phyloP scores from a whole-genome alignment of 2,888 invertebrate species.

The Melanostoma mellinum region DNA sequence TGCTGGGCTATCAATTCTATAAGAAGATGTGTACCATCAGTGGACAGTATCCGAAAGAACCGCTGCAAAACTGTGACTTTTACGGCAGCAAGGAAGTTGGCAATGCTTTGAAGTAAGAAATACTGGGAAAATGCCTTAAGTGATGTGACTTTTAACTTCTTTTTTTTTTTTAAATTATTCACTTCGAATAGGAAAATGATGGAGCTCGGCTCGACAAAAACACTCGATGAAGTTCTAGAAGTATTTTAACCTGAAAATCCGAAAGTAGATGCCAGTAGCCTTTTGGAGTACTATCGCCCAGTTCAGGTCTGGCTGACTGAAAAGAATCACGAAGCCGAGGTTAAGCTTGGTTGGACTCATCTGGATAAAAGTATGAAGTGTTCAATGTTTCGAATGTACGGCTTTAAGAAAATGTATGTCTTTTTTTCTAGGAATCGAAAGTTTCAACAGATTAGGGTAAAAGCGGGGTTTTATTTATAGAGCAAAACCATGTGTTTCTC shows the following conservation, averaged over 20 bases:
- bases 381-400: too few species aligned
- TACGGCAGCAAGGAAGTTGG: conserved; percentile 84
- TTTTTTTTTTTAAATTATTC: background rate
- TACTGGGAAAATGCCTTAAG: background rate
- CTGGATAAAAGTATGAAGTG: too few species aligned
- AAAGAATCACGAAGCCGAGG: background rate
- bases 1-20: conserved; percentile 30
- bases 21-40: conserved; percentile 24
- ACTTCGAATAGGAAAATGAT: background rate
- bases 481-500: too few species aligned
- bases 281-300: conserved; percentile 91
- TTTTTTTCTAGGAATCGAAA: too few species aligned
- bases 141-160: background rate
- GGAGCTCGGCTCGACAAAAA: conserved; percentile 85
- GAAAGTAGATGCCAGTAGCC: conserved; percentile 87
- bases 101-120: conserved; percentile 31
- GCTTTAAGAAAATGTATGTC: too few species aligned
- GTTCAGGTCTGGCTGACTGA: conserved; percentile 80
- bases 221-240: conserved; percentile 86
- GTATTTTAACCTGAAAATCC: conserved; percentile 88
- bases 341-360: background rate
- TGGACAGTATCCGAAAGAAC: conserved; percentile 78
- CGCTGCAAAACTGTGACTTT: conserved; percentile 91
- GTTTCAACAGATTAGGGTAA: too few species aligned
- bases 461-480: too few species aligned